A percentile compares a stretch with the other conserved stretches of the same genome.
phyloP scores from a whole-genome alignment of 2,113 vertebrate species.

The Platysteira castanea region DNA sequence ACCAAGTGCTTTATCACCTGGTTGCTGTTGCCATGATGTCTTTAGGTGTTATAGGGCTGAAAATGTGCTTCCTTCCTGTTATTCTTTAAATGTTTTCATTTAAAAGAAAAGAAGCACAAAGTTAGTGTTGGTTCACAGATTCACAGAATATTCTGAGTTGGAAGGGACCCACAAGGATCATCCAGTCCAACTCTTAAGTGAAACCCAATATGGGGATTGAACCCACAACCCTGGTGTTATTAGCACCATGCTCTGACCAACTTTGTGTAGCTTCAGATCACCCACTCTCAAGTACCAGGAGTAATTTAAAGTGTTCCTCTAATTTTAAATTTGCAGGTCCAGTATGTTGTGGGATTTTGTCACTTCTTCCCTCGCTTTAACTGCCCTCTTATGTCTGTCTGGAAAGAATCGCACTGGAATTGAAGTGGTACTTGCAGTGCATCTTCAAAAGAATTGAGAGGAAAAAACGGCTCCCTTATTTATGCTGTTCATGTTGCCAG shows the following conservation, averaged over 20 bases:
- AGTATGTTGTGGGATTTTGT: neutral
- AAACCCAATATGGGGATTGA: neutral
- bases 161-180: neutral
- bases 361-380: neutral
- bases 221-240: neutral
- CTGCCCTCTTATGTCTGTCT: neutral
- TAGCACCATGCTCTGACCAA: accelerated
- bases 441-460: neutral
- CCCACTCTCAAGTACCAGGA: neutral
- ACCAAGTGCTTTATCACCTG: neutral
- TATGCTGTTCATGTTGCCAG: neutral
- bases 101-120: neutral
- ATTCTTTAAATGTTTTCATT: neutral
- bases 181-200: neutral
- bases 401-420: neutral
- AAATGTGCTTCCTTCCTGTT: neutral
- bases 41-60: neutral
- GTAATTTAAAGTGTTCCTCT: neutral
- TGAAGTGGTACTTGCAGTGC: neutral
- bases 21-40: neutral
- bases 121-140: neutral
- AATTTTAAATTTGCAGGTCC: neutral
- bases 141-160: neutral
- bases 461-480: neutral
- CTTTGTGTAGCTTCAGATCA: neutral